Evolutionary conservation across 1,140 invertebrate genomes (phyloP).

Genomic region (Paracyclopina nana): DNA sequence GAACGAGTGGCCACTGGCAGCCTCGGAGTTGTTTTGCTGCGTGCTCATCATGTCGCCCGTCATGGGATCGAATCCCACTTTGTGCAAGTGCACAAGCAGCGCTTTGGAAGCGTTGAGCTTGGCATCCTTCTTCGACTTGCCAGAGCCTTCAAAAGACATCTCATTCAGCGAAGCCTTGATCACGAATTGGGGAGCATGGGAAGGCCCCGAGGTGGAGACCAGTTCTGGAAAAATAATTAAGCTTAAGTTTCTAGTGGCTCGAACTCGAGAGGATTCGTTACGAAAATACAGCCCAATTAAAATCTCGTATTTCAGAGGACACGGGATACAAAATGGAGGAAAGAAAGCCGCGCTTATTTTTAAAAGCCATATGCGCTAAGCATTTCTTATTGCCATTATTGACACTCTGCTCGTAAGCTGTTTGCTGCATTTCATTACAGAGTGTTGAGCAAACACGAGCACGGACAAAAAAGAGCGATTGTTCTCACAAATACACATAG

Average conservation of each 20-base stretch:
- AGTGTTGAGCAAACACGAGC: no score
- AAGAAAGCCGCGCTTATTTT: no score
- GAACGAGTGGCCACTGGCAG: neutral
- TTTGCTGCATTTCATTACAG: no score
- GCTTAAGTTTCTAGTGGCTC: neutral
- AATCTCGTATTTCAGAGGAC: no score
- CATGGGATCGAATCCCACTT: constrained; percentile 15
- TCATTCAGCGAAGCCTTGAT: constrained; percentile 9
- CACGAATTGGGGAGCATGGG: constrained; percentile 8
- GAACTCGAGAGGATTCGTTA: no score
- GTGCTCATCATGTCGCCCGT: constrained; percentile 13
- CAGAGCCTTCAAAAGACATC: constrained; percentile 15
- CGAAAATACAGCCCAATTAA: no score
- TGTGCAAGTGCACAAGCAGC: constrained; percentile 10
- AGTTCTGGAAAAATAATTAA: no score
- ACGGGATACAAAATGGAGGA: no score
- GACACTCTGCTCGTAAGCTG: no score
- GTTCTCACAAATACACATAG: neutral
- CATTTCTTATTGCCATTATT: no score
- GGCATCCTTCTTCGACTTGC: constrained; percentile 15
- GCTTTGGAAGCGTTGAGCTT: constrained; percentile 14
- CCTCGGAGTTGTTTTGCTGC: neutral
- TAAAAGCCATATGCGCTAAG: no score
- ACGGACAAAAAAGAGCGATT: no score
- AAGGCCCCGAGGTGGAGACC: constrained; percentile 5